Evolutionary conservation across 2,113 vertebrate genomes (phyloP), one percentile per base, ranked within the genome.

Genomic region (Brachionichthys hirsutus): DNA sequence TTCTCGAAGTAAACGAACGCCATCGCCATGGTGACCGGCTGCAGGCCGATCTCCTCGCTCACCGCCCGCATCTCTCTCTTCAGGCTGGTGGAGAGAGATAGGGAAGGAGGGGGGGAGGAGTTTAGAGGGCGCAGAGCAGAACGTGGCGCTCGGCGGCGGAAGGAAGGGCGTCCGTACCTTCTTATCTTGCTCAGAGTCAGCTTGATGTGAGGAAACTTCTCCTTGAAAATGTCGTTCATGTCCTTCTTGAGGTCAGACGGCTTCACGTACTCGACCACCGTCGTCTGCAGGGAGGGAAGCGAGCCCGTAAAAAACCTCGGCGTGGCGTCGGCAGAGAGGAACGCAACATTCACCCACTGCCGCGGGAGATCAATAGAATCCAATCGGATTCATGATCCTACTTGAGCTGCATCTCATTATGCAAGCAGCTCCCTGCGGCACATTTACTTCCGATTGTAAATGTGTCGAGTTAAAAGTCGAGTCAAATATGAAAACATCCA

Each of bases 1-100:
- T 99, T 99, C 93, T 99, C 97, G 22, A 99, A 99, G 92, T 98
- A 98, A 70, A 98, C 97, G n/a, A 94, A 99, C 24, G 95, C 94
- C 95, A 98, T 96, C 30, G 95, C 94, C 73, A 94, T 92, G 7
- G 96, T 96, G 56, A 94, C 94, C 0, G 95, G 95, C 91, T 99
- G 95, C 61, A 99, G 87, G n/a, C 65, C 87, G 67, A 93, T 95
- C 76, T 99, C 97, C 66, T 95, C 93, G 0, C 95, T 93, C 76
- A 98, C 89, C 1, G 91, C 93, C 30, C 93, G 90, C 95, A 99
- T 99, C 71, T 99, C 97, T 64, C 96, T 90, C 82, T 99, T 99
- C 60, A 99, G 84, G 71, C 97, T 99, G 54, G 18, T 0, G 14
- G 11, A 51, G 15, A 15, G 36, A n/a, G n/a, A n/a, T n/a, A n/a